Percentiles rank a stretch among this genome's conserved stretches.
Conservation (phyloP, 2,888 invertebrate species). For the Synergus umbraculus region DNA sequence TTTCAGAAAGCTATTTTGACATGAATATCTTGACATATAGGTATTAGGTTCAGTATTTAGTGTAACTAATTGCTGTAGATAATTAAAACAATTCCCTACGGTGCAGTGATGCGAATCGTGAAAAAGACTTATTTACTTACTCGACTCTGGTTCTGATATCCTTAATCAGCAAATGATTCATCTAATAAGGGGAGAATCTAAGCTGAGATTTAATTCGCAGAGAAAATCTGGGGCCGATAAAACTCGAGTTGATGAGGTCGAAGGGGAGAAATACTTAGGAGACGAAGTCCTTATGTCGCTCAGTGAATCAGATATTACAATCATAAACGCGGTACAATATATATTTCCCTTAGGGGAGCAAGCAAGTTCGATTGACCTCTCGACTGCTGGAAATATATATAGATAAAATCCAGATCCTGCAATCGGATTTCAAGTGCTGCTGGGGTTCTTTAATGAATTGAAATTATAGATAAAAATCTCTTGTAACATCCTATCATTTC, state of each 20-base stretch:
- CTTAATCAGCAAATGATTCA: constrained; percentile 22
- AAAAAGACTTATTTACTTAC: not conserved
- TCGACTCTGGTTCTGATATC: constrained; percentile 8
- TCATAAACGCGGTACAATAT: constrained; percentile 34
- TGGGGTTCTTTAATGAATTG: constrained; percentile 2
- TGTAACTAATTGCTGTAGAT: not conserved
- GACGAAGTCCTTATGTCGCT: constrained; percentile 21
- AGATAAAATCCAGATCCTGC: constrained; percentile 15
- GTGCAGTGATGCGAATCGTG: not conserved
- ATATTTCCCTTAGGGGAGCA: not conserved
- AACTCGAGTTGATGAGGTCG: constrained; percentile 18
- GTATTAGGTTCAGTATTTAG: too few species aligned
- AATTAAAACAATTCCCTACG: not conserved
- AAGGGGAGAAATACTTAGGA: not conserved
- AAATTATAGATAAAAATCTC: constrained; percentile 11
- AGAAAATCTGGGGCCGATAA: constrained; percentile 26
- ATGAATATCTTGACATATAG: too few species aligned
- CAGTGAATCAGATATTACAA: constrained; percentile 22
- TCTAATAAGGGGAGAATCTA: constrained; percentile 11
- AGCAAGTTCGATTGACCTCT: constrained; percentile 22
- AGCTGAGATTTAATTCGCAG: constrained; percentile 20
- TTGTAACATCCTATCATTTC: not conserved
- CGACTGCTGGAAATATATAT: constrained; percentile 27
- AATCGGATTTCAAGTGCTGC: constrained; percentile 10
- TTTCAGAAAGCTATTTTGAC: too few species aligned